Evolutionary conservation across 1,140 invertebrate genomes (phyloP).

Genomic region (Proales similis): DNA sequence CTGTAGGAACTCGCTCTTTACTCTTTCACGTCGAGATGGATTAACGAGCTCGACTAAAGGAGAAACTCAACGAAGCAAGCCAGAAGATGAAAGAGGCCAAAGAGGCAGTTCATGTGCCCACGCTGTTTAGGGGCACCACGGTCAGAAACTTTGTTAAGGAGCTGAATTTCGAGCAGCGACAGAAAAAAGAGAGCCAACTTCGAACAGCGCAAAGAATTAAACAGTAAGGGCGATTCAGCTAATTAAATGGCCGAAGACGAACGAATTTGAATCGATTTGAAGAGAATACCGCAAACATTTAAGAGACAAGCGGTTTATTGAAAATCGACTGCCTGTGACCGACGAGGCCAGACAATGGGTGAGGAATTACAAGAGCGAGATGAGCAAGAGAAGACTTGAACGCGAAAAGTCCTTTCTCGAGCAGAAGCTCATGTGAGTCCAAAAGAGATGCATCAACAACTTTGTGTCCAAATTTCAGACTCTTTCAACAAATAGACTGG

Average conservation of each 20-base stretch:
- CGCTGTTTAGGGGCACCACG: conserved; percentile 13
- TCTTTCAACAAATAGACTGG: no score
- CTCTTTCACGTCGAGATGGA: background rate
- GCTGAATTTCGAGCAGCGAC: conserved; percentile 15
- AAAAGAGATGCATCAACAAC: no score
- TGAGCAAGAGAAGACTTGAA: conserved; percentile 11
- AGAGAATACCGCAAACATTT: background rate
- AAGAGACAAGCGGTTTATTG: background rate
- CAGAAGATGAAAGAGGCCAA: conserved; percentile 2
- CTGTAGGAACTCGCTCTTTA: background rate
- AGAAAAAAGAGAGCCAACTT: conserved; percentile 1
- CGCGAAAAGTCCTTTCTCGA: background rate
- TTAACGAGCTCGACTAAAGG: background rate
- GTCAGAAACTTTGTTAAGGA: conserved; percentile 32
- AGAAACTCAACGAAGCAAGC: background rate
- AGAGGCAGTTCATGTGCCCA: conserved; percentile 25
- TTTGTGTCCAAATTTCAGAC: no score
- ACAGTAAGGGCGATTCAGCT: background rate
- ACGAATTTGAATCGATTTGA: background rate
- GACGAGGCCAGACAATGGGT: background rate
- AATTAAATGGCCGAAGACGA: background rate
- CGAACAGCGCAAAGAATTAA: conserved; percentile 28
- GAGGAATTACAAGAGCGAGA: conserved; percentile 8
- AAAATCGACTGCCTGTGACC: background rate
- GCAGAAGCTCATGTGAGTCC: no score